Percentiles rank a stretch among this genome's conserved stretches.
phyloP scores from a whole-genome alignment of 2,113 vertebrate species.

The Notiomystis cincta region DNA sequence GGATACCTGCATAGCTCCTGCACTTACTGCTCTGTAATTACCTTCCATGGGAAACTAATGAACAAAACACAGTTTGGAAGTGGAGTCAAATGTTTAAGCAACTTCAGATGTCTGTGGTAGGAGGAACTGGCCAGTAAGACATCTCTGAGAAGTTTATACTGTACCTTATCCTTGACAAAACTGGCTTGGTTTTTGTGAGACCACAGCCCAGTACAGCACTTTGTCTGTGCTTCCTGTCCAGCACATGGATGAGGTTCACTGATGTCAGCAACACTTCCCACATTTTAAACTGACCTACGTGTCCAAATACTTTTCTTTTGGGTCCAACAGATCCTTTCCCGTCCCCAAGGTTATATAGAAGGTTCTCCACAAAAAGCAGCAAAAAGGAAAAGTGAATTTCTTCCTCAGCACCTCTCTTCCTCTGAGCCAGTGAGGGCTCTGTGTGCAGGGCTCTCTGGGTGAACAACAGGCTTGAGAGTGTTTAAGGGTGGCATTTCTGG shows the following conservation, averaged over 20 bases:
- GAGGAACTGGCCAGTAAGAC: background rate
- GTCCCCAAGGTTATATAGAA: background rate
- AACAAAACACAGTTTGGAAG: background rate
- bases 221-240: background rate
- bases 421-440: background rate
- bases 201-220: background rate
- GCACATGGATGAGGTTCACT: background rate
- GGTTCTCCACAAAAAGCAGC: background rate
- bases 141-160: background rate
- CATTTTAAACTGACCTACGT: background rate
- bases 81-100: background rate
- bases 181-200: background rate
- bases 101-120: background rate
- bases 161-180: background rate
- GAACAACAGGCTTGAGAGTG: background rate
- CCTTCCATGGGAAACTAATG: background rate
- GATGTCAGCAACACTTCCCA: background rate
- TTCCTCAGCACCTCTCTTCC: background rate
- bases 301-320: background rate
- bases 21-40: background rate
- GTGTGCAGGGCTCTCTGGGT: fast-evolving
- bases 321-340: background rate
- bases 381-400: background rate
- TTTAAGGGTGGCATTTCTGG: background rate
- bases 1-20: background rate